Evolutionary conservation across 2,888 invertebrate genomes (phyloP).

Genomic region (Lypha dubia): DNA sequence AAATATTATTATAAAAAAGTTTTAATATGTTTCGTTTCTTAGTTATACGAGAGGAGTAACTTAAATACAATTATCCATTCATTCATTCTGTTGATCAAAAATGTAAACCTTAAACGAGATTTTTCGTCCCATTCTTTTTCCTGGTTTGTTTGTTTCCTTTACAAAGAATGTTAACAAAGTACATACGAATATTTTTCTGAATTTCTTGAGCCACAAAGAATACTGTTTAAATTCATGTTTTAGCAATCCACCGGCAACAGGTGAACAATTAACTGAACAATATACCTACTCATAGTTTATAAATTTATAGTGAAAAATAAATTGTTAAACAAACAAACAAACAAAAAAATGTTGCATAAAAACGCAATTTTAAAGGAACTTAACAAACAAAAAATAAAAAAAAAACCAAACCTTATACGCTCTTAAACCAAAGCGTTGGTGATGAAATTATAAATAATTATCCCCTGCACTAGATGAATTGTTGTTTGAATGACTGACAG

Average conservation of each 20-base stretch:
- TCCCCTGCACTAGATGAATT: slow-evolving; percentile 52
- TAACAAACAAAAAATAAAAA: slow-evolving; percentile 32
- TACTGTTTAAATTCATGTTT: background rate
- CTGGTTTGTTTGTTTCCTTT: background rate
- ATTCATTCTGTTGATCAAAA: slow-evolving; percentile 56
- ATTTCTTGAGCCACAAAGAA: slow-evolving; percentile 40
- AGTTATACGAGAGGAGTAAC: slow-evolving; percentile 49
- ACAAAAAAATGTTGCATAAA: slow-evolving; percentile 55
- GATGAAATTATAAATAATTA: slow-evolving; percentile 72
- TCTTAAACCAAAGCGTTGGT: slow-evolving; percentile 63
- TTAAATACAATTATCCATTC: slow-evolving; percentile 61
- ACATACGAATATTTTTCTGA: slow-evolving; percentile 20
- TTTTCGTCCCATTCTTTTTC: slow-evolving; percentile 9
- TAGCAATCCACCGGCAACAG: slow-evolving; percentile 59
- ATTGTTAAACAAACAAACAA: slow-evolving; percentile 32
- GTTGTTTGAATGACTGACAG: slow-evolving; percentile 57
- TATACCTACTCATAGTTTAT: slow-evolving; percentile 42
- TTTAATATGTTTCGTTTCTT: slow-evolving; percentile 67
- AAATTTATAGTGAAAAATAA: slow-evolving; percentile 50
- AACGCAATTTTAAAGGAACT: slow-evolving; percentile 66
- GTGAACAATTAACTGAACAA: slow-evolving; percentile 68
- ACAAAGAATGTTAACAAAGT: slow-evolving; percentile 59
- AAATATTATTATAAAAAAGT: background rate
- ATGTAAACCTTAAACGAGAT: slow-evolving; percentile 53
- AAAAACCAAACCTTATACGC: slow-evolving; percentile 6